Percentiles rank a stretch among this genome's conserved stretches.
phyloP scores from a whole-genome alignment of 2,113 vertebrate genomes.

The Myotis lucifugus region DNA sequence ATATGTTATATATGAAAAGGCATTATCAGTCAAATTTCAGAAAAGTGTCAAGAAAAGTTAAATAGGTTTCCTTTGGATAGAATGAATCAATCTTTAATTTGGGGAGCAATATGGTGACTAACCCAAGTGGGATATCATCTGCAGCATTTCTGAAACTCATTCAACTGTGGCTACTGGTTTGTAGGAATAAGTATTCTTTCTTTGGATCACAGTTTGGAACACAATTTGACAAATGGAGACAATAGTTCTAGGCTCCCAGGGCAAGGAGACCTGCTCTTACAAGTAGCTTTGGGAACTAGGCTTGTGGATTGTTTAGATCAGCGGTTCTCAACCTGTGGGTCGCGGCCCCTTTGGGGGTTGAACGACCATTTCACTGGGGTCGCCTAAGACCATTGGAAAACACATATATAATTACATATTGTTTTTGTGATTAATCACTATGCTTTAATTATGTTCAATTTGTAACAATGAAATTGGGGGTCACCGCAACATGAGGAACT shows the following conservation, averaged over 20 bases:
- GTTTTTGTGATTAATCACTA: too few relatives aligned
- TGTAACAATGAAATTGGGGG: too few relatives aligned
- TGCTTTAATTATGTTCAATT: too few relatives aligned
- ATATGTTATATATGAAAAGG: neutral
- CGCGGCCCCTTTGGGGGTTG: too few relatives aligned
- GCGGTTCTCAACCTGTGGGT: too few relatives aligned
- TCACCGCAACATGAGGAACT: too few relatives aligned
- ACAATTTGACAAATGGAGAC: neutral
- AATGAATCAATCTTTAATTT: neutral
- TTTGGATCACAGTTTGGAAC: neutral
- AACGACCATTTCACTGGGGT: too few relatives aligned
- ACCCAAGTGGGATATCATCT: neutral
- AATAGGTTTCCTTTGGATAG: neutral
- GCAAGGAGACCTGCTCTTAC: neutral
- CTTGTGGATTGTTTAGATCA: neutral
- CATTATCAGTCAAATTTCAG: neutral
- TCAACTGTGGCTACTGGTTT: neutral
- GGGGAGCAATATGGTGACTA: neutral
- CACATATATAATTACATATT: too few relatives aligned
- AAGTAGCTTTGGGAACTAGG: neutral
- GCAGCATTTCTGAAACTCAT: neutral
- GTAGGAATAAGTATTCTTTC: neutral
- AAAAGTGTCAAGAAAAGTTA: neutral
- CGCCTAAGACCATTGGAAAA: too few relatives aligned
- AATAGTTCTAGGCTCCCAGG: neutral